Percentiles rank a stretch among this genome's conserved stretches.
Evolutionary conservation across 2,888 invertebrate species (phyloP).

Genomic region (Onchidella celtica): DNA sequence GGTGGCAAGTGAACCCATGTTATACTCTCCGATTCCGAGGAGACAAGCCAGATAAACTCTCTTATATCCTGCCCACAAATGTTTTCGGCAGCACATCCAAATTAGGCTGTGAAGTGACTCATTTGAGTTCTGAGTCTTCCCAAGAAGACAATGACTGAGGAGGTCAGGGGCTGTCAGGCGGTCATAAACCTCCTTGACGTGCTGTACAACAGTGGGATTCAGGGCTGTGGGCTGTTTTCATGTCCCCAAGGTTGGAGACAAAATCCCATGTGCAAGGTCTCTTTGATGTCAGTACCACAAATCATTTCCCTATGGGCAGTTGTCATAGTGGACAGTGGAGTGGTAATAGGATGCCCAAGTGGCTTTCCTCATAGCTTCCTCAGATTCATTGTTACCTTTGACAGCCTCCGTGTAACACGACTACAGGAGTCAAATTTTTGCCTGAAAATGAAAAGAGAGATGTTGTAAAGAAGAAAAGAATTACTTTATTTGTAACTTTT

Average conservation of each 20-base stretch:
- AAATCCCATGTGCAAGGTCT: neutral
- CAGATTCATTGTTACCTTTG: neutral
- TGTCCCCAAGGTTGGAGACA: neutral
- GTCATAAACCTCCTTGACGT: conserved; percentile 6
- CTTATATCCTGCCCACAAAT: neutral
- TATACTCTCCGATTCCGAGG: neutral
- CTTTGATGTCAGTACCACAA: neutral
- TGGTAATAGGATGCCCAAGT: neutral
- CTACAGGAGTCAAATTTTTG: neutral
- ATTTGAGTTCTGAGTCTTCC: conserved; percentile 7
- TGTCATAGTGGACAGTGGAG: neutral
- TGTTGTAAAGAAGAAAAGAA: neutral
- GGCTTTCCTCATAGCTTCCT: neutral
- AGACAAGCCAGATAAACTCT: neutral
- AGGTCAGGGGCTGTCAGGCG: neutral
- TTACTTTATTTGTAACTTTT: neutral
- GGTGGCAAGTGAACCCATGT: conserved; percentile 1
- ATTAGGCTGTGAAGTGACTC: conserved; percentile 1
- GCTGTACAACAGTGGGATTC: neutral
- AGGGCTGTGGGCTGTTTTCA: neutral
- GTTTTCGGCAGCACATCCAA: neutral
- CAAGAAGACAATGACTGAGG: neutral
- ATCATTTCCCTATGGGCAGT: neutral
- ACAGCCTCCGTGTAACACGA: conserved; percentile 2
- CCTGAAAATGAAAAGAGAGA: neutral